A percentile compares a stretch with the other conserved stretches of the same genome.
Evolutionary conservation across 1,140 invertebrate genomes (phyloP).

Genomic region (Linepithema humile): DNA sequence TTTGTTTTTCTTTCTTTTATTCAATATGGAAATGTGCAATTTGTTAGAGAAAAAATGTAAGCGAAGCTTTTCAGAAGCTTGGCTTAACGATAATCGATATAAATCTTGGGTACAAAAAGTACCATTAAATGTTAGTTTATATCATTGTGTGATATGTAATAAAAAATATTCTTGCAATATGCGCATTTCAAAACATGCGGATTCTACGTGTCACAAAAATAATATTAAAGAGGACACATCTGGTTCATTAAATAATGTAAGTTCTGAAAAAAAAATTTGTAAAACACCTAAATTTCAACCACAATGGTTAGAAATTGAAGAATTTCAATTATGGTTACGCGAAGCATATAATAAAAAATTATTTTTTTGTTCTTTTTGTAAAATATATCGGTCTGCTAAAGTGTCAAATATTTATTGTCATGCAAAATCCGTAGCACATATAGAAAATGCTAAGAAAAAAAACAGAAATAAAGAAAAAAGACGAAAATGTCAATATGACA

Average conservation of each 20-base stretch:
- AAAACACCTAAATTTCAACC: background rate
- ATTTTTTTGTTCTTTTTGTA: background rate
- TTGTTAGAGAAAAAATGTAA: background rate
- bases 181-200: background rate
- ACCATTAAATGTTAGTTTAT: background rate
- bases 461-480: background rate
- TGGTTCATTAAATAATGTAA: background rate
- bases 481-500: background rate
- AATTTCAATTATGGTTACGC: background rate
- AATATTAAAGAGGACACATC: background rate
- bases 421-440: background rate
- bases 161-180: slow-evolving; percentile 1
- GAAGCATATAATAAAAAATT: background rate
- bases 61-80: background rate
- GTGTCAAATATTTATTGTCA: background rate
- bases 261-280: background rate
- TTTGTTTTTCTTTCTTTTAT: no score
- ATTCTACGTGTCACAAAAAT: slow-evolving; percentile 5
- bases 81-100: slow-evolving; percentile 4
- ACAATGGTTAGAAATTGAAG: background rate
- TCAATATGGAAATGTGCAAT: background rate
- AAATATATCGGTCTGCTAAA: background rate
- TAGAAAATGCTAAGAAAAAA: background rate
- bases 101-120: slow-evolving; percentile 25
- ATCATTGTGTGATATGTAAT: background rate